Evolutionary conservation across 2,888 invertebrate species (phyloP).

Genomic region (Trimorus sp.): DNA sequence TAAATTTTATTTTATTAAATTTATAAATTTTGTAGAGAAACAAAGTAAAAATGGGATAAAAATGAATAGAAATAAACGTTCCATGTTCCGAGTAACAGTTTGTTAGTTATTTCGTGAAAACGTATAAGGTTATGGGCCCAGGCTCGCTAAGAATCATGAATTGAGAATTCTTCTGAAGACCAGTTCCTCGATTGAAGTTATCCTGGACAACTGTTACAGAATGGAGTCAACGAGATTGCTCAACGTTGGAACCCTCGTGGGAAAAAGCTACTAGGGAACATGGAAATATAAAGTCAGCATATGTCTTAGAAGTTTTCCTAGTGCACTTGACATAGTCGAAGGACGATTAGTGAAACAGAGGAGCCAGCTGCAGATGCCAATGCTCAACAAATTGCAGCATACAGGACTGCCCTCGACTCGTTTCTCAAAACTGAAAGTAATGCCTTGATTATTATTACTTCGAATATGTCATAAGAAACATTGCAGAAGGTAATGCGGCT

Average conservation of each 20-base stretch:
- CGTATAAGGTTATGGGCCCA: too few relatives aligned
- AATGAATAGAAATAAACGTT: too few relatives aligned
- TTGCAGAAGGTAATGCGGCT: conserved; percentile 22
- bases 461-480: conserved; percentile 21
- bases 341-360: conserved; percentile 1
- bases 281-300: conserved; percentile 13
- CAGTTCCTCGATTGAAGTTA: too few relatives aligned
- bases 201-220: not conserved
- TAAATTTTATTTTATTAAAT: too few relatives aligned
- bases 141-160: too few relatives aligned
- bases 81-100: too few relatives aligned
- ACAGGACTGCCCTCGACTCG: not conserved
- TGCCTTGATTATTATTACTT: conserved; percentile 18
- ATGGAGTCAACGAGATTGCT: conserved; percentile 8
- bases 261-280: not conserved
- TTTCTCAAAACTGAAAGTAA: conserved; percentile 23
- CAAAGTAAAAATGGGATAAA: too few relatives aligned
- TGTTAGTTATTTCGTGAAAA: too few relatives aligned
- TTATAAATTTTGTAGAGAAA: too few relatives aligned
- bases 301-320: not conserved
- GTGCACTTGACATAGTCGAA: not conserved
- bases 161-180: too few relatives aligned
- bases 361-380: not conserved
- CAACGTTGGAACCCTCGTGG: not conserved
- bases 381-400: not conserved